Evolutionary conservation across 2,888 invertebrate species (phyloP).

Genomic region (Panopea generosa): DNA sequence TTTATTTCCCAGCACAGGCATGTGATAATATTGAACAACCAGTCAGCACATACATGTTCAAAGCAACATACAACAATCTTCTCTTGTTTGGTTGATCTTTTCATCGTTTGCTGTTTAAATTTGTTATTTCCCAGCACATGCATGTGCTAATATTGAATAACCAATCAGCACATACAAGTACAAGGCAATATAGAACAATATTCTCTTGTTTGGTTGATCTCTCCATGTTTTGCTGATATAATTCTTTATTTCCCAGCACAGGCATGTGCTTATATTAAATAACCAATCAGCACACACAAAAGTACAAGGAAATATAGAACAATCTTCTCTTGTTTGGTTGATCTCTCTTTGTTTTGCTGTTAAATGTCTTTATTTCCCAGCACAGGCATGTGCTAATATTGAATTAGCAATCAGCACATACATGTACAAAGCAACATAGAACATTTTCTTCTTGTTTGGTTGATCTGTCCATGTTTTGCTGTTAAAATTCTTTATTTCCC

Average conservation of each 20-base stretch:
- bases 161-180: constrained; percentile 24
- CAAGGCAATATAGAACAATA: constrained; percentile 14
- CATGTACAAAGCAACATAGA: background rate
- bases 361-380: constrained; percentile 1
- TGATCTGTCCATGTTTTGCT: background rate
- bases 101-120: no score
- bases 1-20: no score
- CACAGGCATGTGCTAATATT: constrained; percentile 39
- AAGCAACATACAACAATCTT: no score
- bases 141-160: no score
- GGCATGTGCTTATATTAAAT: constrained; percentile 17
- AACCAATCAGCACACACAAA: constrained; percentile 6
- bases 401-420: background rate
- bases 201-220: background rate
- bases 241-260: constrained; percentile 17
- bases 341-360: background rate
- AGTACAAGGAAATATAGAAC: constrained; percentile 16
- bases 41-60: no score
- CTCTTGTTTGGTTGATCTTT: no score
- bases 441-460: no score
- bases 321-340: background rate
- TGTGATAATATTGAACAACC: no score
- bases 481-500: background rate
- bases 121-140: no score
- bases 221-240: background rate